These are phyloP conservation scores for Watersipora subatra DNA, from an alignment of 1,140 invertebrate genomes.

Conservation along the genomic window DNA sequence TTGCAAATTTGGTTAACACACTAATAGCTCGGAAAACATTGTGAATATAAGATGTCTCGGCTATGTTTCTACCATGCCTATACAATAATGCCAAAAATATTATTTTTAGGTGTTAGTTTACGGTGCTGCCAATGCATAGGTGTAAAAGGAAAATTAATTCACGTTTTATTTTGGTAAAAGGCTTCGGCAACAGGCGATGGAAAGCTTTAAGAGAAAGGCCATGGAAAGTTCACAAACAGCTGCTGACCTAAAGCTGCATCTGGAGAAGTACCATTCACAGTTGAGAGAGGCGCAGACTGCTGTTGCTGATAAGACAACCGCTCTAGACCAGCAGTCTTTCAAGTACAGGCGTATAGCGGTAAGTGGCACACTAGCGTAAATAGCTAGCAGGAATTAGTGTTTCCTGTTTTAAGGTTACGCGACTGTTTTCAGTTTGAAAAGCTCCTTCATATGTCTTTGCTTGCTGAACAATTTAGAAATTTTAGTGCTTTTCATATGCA, in stretches of 20 bases:
- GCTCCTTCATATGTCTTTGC: too few relatives aligned
- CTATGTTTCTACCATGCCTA: too few relatives aligned
- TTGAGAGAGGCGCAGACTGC: slow-evolving; percentile 93
- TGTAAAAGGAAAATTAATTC: too few relatives aligned
- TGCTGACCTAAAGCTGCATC: slow-evolving; percentile 88
- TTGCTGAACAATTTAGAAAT: too few relatives aligned
- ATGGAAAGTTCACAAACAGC: slow-evolving; percentile 61
- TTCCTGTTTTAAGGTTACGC: too few relatives aligned
- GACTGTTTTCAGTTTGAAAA: too few relatives aligned
- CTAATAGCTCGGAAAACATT: too few relatives aligned
- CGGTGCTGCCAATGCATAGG: not conserved
- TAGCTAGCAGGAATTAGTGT: too few relatives aligned
- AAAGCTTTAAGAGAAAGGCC: slow-evolving; percentile 93
- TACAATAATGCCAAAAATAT: too few relatives aligned
- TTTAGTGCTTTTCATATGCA: too few relatives aligned
- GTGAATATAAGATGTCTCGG: too few relatives aligned
- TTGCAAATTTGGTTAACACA: too few relatives aligned
- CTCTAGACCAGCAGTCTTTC: slow-evolving; percentile 86
- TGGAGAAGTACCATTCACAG: slow-evolving; percentile 81
- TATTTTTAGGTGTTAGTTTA: not conserved
- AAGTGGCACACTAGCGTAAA: slow-evolving; percentile 16
- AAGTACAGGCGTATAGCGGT: slow-evolving; percentile 79
- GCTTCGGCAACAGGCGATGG: slow-evolving; percentile 51
- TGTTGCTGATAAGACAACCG: slow-evolving; percentile 87
- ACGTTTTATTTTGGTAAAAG: slow-evolving; percentile 13